phyloP scores from a whole-genome alignment of 2,113 vertebrate species.

The Himantopus leucocephalus region DNA sequence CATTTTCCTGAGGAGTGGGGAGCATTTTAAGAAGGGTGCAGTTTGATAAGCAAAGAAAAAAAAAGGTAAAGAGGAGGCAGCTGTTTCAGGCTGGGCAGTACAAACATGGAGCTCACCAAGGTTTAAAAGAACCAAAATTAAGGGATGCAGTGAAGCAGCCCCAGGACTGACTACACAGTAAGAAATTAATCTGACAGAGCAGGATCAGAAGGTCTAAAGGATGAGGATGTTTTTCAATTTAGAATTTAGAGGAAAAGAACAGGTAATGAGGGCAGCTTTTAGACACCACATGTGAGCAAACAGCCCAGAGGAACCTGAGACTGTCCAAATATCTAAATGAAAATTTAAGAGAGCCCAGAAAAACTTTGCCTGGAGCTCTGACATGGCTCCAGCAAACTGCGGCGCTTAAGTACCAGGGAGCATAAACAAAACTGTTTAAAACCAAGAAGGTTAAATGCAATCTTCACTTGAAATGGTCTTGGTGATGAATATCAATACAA shows the following conservation, averaged over 20 bases:
- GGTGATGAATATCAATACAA: not conserved
- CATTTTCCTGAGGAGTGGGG: not conserved
- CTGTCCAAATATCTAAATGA: not conserved
- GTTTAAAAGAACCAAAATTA: slow-evolving; percentile 23
- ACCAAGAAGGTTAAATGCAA: not conserved
- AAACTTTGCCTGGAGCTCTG: not conserved
- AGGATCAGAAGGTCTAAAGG: not conserved
- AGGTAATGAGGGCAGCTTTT: slow-evolving; percentile 4
- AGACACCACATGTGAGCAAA: slow-evolving; percentile 28
- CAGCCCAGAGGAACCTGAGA: slow-evolving; percentile 24
- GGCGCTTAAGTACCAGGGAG: not conserved
- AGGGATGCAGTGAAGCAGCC: not conserved
- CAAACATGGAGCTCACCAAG: not conserved
- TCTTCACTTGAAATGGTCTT: not conserved
- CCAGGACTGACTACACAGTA: not conserved
- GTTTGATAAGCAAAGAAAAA: not conserved
- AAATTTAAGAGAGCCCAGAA: not conserved
- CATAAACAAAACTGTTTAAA: not conserved
- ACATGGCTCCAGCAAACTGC: not conserved
- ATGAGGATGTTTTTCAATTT: not conserved
- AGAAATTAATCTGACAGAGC: not conserved
- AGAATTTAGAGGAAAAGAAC: not conserved
- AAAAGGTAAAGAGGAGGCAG: not conserved
- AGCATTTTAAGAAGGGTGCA: not conserved
- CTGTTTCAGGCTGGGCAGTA: not conserved